Conservation (phyloP, 2,888 invertebrate genomes). For the Netelia fuscicornis region DNA sequence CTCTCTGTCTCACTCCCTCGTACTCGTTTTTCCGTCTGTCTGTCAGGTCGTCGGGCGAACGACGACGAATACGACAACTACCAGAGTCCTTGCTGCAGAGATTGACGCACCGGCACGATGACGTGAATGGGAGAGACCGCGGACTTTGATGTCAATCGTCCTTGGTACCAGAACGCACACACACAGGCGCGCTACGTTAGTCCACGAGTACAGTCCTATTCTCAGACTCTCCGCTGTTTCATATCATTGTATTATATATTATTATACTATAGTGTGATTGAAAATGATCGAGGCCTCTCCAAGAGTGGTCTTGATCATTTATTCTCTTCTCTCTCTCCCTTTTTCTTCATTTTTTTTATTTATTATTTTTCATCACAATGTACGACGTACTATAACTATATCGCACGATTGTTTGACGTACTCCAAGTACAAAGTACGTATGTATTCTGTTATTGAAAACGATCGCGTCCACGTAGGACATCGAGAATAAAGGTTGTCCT, state of each 20-base stretch:
- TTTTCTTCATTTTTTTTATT: neutral
- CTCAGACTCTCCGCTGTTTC: constrained; percentile 5
- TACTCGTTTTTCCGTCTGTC: constrained; percentile 5
- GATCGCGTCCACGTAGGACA: neutral
- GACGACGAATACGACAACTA: constrained; percentile 22
- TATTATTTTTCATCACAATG: constrained; percentile 1
- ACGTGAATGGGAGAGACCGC: constrained; percentile 65
- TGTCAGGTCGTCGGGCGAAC: constrained; percentile 34
- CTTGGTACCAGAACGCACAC: constrained; percentile 58
- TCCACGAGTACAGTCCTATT: constrained; percentile 7
- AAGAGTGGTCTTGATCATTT: constrained; percentile 34
- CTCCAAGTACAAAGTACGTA: neutral
- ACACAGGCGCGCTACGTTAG: neutral
- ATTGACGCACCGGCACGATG: constrained; percentile 62
- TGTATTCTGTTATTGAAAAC: neutral
- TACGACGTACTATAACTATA: neutral
- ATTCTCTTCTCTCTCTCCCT: neutral
- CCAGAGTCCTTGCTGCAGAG: constrained; percentile 61
- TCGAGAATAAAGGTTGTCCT: neutral
- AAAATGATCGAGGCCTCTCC: constrained; percentile 47
- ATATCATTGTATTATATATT: constrained; percentile 9
- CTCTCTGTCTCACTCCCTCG: neutral
- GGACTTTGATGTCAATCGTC: constrained; percentile 68
- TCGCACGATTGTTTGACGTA: constrained; percentile 1
- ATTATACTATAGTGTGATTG: constrained; percentile 37